Evolutionary conservation across 2,113 vertebrate genomes (phyloP).

Genomic region (Telmatochromis sp.): DNA sequence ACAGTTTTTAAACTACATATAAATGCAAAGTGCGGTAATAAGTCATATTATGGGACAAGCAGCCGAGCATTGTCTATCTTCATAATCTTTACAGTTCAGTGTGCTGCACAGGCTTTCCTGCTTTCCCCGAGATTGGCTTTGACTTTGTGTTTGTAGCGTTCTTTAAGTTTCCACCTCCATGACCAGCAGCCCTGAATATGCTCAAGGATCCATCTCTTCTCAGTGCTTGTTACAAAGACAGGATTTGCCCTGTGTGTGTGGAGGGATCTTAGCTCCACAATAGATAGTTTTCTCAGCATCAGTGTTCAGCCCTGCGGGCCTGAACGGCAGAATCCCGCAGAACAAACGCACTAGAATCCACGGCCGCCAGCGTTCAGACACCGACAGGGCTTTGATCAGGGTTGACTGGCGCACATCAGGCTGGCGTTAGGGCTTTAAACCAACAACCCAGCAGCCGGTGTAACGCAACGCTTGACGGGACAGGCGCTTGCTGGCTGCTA

Average conservation of each 20-base stretch:
- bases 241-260: slow-evolving; percentile 68
- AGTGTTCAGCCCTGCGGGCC: slow-evolving; percentile 76
- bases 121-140: slow-evolving; percentile 33
- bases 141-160: slow-evolving; percentile 57
- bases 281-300: slow-evolving; percentile 85
- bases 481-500: slow-evolving; percentile 76
- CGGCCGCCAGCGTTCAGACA: slow-evolving; percentile 76
- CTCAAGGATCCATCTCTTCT: slow-evolving; percentile 54
- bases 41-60: not conserved
- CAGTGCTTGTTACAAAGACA: slow-evolving; percentile 48
- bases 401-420: slow-evolving; percentile 89
- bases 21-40: not conserved
- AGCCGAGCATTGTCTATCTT: not conserved
- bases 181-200: slow-evolving; percentile 49
- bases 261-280: slow-evolving; percentile 72
- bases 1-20: not conserved
- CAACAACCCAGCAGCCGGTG: slow-evolving; percentile 71
- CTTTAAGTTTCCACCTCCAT: slow-evolving; percentile 63
- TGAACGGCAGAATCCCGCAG: slow-evolving; percentile 75
- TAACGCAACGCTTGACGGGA: slow-evolving; percentile 26
- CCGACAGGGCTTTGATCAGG: slow-evolving; percentile 89
- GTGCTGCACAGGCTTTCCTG: slow-evolving; percentile 16
- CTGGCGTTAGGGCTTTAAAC: slow-evolving; percentile 94
- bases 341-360: slow-evolving; percentile 84
- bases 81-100: not conserved